Conservation (phyloP, 2,797 vertebrate species). For the Limosa lapponica region DNA sequence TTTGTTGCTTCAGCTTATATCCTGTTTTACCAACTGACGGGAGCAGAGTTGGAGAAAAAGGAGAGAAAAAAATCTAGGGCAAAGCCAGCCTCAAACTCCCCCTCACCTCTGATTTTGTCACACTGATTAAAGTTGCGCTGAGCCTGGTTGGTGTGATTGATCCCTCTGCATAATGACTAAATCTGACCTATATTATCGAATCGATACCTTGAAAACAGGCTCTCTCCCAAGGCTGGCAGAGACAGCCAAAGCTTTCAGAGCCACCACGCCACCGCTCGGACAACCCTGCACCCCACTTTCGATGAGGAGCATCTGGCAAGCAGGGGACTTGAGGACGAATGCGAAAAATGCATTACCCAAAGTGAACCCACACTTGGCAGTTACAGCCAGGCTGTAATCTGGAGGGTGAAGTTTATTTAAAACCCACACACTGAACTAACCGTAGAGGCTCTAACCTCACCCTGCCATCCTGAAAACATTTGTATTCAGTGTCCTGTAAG, state of each 20-base stretch:
- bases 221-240: background rate
- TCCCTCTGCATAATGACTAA: background rate
- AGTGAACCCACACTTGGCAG: background rate
- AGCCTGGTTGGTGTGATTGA: conserved; percentile 26
- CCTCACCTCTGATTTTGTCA: conserved; percentile 23
- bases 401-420: background rate
- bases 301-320: fast-evolving
- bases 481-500: background rate
- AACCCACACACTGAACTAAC: background rate
- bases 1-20: background rate
- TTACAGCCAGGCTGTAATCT: background rate
- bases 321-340: background rate
- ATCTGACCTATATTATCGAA: background rate
- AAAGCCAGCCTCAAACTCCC: conserved; percentile 7
- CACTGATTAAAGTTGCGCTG: background rate
- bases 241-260: background rate
- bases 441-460: background rate
- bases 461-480: background rate
- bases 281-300: fast-evolving
- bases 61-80: background rate
- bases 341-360: fast-evolving
- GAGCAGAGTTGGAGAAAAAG: background rate
- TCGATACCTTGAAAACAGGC: background rate
- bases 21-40: background rate
- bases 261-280: fast-evolving